Evolutionary conservation across 2,113 vertebrate species (phyloP).

Genomic region (Hyla sarda): DNA sequence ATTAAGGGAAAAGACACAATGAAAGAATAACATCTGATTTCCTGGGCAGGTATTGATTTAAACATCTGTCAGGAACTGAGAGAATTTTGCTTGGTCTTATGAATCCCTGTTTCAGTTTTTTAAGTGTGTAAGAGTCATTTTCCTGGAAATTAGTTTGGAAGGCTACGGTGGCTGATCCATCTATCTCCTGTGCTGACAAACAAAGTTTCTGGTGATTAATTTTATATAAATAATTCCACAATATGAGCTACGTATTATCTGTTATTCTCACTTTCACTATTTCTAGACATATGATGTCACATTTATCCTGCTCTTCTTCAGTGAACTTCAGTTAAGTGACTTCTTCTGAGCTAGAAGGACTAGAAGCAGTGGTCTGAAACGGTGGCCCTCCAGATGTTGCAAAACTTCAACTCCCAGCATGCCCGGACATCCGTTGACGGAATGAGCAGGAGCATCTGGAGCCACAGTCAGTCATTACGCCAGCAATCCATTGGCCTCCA

Average conservation of each 20-base stretch:
- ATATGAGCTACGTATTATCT: background rate
- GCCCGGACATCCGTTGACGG: too few relatives aligned
- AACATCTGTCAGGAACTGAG: slow-evolving; percentile 61
- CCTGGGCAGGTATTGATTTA: slow-evolving; percentile 60
- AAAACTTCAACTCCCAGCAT: too few relatives aligned
- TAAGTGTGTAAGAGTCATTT: slow-evolving; percentile 42
- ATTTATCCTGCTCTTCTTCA: too few relatives aligned
- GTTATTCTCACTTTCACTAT: background rate
- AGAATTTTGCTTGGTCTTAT: slow-evolving; percentile 59
- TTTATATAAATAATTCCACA: slow-evolving; percentile 25
- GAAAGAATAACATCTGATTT: slow-evolving; percentile 32
- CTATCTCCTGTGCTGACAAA: slow-evolving; percentile 50
- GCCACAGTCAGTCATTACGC: too few relatives aligned
- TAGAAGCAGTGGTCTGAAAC: too few relatives aligned
- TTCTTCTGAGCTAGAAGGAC: too few relatives aligned
- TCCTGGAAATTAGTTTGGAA: slow-evolving; percentile 57
- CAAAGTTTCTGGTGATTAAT: slow-evolving; percentile 12
- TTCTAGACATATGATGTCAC: background rate
- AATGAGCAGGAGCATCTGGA: too few relatives aligned
- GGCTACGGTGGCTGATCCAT: slow-evolving; percentile 48
- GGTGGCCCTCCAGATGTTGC: too few relatives aligned
- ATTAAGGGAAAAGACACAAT: slow-evolving; percentile 58
- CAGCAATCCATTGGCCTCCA: too few relatives aligned
- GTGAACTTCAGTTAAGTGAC: too few relatives aligned
- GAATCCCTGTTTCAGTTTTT: slow-evolving; percentile 59